Conservation (phyloP, 2,113 vertebrate genomes). For the Probosciger aterrimus region DNA sequence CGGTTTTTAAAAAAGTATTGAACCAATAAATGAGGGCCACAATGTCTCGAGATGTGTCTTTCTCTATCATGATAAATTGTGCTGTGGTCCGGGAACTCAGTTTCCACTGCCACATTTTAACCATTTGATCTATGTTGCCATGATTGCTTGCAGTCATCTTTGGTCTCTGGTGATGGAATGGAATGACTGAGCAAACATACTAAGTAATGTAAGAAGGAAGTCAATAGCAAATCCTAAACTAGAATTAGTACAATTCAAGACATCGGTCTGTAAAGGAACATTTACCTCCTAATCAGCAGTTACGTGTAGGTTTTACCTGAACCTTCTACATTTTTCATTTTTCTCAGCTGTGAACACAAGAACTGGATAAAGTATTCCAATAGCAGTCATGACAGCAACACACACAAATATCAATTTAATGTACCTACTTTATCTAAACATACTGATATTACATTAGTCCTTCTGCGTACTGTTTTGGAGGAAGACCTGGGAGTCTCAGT, state of each 20-base stretch:
- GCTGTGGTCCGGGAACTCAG: background rate
- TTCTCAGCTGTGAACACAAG: background rate
- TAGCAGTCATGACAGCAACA: background rate
- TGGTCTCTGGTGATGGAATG: background rate
- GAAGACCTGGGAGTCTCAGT: background rate
- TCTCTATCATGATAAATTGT: background rate
- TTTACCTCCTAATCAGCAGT: background rate
- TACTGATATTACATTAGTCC: accelerated
- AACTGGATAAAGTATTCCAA: background rate
- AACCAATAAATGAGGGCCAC: background rate
- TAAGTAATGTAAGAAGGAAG: background rate
- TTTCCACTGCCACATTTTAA: background rate
- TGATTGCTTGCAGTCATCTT: background rate
- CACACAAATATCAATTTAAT: background rate
- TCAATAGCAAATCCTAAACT: background rate
- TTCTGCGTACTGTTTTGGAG: background rate
- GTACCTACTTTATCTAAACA: background rate
- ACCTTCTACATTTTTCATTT: background rate
- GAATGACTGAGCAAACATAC: background rate
- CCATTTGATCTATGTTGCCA: background rate
- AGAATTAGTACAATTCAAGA: background rate
- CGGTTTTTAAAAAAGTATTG: background rate
- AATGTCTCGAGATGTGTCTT: background rate
- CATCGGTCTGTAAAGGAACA: background rate
- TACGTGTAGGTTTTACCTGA: background rate